phyloP scores from a whole-genome alignment of 2,113 vertebrate genomes.

The Carettochelys insculpta region DNA sequence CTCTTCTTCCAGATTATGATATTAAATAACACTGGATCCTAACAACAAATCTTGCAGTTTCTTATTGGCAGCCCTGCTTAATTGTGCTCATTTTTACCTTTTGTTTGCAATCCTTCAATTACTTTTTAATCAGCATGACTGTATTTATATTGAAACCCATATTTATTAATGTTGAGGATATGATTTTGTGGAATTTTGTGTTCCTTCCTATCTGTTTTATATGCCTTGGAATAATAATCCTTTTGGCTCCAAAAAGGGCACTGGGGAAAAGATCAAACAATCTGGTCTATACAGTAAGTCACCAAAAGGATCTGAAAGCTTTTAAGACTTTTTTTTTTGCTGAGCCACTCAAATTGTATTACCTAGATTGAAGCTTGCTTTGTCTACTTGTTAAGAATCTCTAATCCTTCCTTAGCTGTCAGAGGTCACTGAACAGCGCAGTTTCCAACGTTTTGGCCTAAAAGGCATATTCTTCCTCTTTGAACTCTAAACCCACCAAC shows the following conservation, averaged over 20 bases:
- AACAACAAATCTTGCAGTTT: background rate
- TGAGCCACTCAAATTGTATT: background rate
- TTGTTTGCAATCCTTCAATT: background rate
- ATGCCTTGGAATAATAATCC: background rate
- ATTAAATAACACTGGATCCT: background rate
- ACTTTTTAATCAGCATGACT: rapidly evolving
- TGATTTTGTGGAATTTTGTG: background rate
- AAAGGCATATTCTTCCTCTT: background rate
- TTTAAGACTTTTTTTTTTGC: background rate
- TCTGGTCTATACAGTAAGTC: rapidly evolving
- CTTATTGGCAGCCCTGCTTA: background rate
- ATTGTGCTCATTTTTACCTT: background rate
- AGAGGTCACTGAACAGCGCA: background rate
- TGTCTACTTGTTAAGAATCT: background rate
- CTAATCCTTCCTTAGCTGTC: background rate
- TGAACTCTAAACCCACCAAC: background rate
- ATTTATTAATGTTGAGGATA: rapidly evolving
- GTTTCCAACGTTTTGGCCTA: background rate
- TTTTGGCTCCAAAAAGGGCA: rapidly evolving
- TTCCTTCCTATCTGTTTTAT: background rate
- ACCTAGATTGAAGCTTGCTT: background rate
- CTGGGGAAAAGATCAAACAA: background rate
- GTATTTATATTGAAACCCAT: rapidly evolving
- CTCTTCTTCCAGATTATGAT: background rate
- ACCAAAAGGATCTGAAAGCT: background rate